Conservation (phyloP, 2,888 invertebrate genomes). For the Alloscopus bannaensis region DNA sequence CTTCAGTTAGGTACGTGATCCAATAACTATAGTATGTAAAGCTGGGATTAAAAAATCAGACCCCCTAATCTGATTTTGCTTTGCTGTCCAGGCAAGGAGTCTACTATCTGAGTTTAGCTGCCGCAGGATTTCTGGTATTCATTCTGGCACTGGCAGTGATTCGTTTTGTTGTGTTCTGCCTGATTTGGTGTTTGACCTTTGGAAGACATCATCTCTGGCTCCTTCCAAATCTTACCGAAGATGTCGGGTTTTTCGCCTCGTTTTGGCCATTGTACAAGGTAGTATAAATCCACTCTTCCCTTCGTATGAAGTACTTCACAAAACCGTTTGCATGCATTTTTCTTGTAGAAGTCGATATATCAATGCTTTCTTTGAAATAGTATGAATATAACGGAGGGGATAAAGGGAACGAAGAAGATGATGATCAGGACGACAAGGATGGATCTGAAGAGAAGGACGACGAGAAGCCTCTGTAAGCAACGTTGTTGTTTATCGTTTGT, state of each 20-base stretch:
- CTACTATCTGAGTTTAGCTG: slow-evolving; percentile 96
- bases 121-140: slow-evolving; percentile 95
- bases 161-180: slow-evolving; percentile 92
- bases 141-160: slow-evolving; percentile 93
- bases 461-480: slow-evolving; percentile 50
- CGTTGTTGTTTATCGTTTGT: not conserved
- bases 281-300: slow-evolving; percentile 60
- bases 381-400: slow-evolving; percentile 86
- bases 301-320: not conserved
- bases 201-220: slow-evolving; percentile 98
- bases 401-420: slow-evolving; percentile 81
- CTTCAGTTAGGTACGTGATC: slow-evolving; percentile 84
- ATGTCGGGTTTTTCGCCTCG: slow-evolving; percentile 98
- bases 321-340: not conserved
- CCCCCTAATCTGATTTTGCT: no score
- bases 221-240: slow-evolving; percentile 98
- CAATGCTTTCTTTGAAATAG: slow-evolving; percentile 76
- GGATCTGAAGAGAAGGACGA: slow-evolving; percentile 48
- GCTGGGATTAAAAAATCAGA: no score
- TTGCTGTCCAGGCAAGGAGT: slow-evolving; percentile 85
- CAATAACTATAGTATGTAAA: no score
- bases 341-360: no score
- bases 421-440: slow-evolving; percentile 75
- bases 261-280: slow-evolving; percentile 98
- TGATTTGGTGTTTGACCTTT: slow-evolving; percentile 90